These are phyloP conservation scores for Tetragnatha versicolor DNA, from an alignment of 1,140 invertebrate species.

Conservation along the genomic window DNA sequence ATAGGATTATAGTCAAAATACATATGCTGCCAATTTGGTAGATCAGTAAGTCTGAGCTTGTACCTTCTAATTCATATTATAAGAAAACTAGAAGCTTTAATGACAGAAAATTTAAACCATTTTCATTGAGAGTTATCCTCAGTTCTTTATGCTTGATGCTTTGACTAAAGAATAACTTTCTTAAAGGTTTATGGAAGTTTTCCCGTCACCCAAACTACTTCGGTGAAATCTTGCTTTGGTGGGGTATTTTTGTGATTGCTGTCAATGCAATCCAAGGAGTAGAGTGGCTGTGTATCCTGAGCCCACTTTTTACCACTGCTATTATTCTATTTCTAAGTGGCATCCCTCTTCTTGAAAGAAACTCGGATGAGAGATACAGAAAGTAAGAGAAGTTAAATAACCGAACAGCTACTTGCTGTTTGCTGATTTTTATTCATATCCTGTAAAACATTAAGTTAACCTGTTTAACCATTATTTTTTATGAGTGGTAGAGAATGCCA, in stretches of 20 bases:
- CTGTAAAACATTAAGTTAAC: no score
- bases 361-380: constrained; percentile 81
- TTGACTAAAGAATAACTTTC: neutral
- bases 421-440: no score
- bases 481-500: no score
- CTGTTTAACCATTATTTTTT: no score
- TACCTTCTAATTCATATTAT: neutral
- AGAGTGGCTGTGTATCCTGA: constrained; percentile 69
- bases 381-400: constrained; percentile 75
- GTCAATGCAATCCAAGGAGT: constrained; percentile 80
- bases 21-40: no score
- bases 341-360: constrained; percentile 62
- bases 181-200: constrained; percentile 81
- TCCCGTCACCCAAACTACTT: constrained; percentile 96
- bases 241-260: constrained; percentile 90
- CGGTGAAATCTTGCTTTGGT: constrained; percentile 93
- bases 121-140: neutral
- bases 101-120: neutral
- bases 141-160: neutral
- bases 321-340: constrained; percentile 62
- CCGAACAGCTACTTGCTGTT: no score
- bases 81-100: neutral
- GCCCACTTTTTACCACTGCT: constrained; percentile 61
- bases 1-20: no score
- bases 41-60: no score